Evolutionary conservation across 2,797 vertebrate species (phyloP).

Genomic region (Pantherophis vulpinus): DNA sequence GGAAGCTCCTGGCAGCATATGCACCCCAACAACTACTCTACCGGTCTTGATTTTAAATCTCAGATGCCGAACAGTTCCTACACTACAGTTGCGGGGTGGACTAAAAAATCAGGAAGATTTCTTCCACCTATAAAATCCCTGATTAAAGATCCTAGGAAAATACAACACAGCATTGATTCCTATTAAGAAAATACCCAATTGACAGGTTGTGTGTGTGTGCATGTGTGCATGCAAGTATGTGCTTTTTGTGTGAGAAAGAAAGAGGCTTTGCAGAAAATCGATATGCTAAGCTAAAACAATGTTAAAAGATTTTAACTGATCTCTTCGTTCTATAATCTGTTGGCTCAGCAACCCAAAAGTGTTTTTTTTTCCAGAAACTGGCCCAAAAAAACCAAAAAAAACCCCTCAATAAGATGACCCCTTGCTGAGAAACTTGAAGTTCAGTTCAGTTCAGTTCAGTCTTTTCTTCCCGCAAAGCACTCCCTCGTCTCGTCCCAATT

Average conservation of each 20-base stretch:
- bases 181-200: not conserved
- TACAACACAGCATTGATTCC: not conserved
- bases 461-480: not conserved
- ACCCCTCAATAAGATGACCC: not conserved
- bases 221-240: not conserved
- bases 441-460: not conserved
- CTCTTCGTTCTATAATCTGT: not conserved
- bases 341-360: not conserved
- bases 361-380: not conserved
- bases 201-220: not conserved
- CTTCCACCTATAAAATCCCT: not conserved
- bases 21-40: not conserved
- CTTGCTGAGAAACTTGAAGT: not conserved
- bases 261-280: not conserved
- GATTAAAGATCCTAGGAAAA: not conserved
- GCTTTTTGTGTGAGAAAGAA: not conserved
- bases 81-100: not conserved
- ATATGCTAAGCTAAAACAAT: not conserved
- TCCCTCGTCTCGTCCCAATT: not conserved
- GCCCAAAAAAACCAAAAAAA: fast-evolving
- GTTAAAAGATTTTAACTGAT: not conserved
- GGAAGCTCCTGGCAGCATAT: not conserved
- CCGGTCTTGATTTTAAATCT: not conserved
- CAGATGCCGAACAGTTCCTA: not conserved
- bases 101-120: not conserved